Evolutionary conservation across 2,888 invertebrate genomes (phyloP).

Genomic region (Dione juno): DNA sequence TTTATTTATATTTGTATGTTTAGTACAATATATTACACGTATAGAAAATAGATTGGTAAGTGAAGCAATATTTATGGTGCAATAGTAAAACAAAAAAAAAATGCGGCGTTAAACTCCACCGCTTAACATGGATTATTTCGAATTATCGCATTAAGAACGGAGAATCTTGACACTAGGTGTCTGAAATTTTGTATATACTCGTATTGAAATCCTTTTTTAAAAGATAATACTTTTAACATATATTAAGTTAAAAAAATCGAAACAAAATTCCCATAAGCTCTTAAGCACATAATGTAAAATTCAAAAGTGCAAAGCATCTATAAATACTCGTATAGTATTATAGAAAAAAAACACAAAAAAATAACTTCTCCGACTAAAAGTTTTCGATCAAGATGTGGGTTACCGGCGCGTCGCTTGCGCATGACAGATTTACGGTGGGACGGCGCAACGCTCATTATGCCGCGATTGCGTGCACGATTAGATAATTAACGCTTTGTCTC

Average conservation of each 20-base stretch:
- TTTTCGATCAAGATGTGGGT: slow-evolving; percentile 67
- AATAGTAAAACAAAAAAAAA: too few relatives aligned
- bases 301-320: background rate
- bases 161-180: too few relatives aligned
- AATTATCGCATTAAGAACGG: too few relatives aligned
- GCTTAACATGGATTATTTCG: too few relatives aligned
- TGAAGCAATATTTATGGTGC: too few relatives aligned
- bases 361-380: slow-evolving; percentile 4
- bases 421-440: slow-evolving; percentile 80
- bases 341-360: background rate
- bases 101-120: too few relatives aligned
- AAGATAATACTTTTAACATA: too few relatives aligned
- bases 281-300: background rate
- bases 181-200: too few relatives aligned
- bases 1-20: background rate
- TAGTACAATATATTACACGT: too few relatives aligned
- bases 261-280: background rate
- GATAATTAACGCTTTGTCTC: slow-evolving; percentile 69
- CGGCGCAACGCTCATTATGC: slow-evolving; percentile 53
- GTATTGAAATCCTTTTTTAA: too few relatives aligned
- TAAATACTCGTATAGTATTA: slow-evolving; percentile 1
- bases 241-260: background rate
- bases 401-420: slow-evolving; percentile 62
- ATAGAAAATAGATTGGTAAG: too few relatives aligned
- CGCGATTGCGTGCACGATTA: slow-evolving; percentile 70